Evolutionary conservation across 2,888 invertebrate genomes (phyloP).

Genomic region (Sericinus montela): DNA sequence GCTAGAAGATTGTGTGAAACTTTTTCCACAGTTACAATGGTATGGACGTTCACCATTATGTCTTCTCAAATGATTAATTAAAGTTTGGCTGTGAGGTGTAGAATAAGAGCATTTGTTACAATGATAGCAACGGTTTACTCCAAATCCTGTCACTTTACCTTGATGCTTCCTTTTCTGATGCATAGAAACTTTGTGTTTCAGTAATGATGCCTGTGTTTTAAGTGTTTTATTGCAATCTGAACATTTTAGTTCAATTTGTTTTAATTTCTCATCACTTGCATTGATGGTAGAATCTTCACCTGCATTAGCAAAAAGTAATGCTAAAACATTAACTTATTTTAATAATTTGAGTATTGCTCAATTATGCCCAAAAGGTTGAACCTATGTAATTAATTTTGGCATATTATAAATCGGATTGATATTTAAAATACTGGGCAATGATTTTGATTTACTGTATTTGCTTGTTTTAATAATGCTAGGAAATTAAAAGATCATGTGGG

Average conservation of each 20-base stretch:
- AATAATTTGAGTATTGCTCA: too few species aligned
- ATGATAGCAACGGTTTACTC: conserved; percentile 53
- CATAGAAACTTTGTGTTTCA: conserved; percentile 55
- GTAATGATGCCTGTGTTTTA: conserved; percentile 48
- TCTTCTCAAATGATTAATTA: conserved; percentile 64
- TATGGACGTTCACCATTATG: conserved; percentile 69
- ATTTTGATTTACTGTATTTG: too few species aligned
- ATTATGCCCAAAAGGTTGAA: too few species aligned
- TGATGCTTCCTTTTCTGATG: conserved; percentile 56
- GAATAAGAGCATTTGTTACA: conserved; percentile 64
- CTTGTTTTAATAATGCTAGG: too few species aligned
- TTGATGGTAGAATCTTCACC: conserved; percentile 1
- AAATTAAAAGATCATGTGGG: too few species aligned
- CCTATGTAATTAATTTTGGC: too few species aligned
- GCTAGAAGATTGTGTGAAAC: conserved; percentile 64
- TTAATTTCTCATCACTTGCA: not conserved
- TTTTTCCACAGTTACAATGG: conserved; percentile 65
- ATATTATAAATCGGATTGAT: too few species aligned
- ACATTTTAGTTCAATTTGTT: conserved; percentile 30
- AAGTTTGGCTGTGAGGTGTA: conserved; percentile 67
- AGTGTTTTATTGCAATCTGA: conserved; percentile 49
- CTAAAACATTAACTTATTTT: too few species aligned
- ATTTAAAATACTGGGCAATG: too few species aligned
- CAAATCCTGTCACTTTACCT: conserved; percentile 61
- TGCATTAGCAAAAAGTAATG: not conserved